Evolutionary conservation across 2,888 invertebrate genomes (phyloP), one percentile per base, ranked within the genome.

Genomic region (Lysandra coridon): DNA sequence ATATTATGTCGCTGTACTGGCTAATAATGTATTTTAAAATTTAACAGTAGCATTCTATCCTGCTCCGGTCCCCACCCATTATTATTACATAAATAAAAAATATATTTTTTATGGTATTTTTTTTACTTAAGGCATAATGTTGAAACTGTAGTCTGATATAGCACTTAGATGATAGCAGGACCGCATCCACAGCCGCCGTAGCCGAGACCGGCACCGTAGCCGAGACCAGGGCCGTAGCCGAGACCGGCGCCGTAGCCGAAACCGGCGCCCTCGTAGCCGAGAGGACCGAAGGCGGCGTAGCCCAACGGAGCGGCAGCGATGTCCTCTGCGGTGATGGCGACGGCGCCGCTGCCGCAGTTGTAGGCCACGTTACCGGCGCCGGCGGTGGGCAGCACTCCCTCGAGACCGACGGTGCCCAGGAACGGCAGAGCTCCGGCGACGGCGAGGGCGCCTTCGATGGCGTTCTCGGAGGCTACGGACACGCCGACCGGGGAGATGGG

Each of bases 371-470:
- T 80, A 57, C 84, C 86, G 5, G 83, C 82, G 0, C 87, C 87
- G n/a, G 79, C 79, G 23, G 84, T 83, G 17, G 86, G 84, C 44
- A 85, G 79, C 0, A 81, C 80, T 1, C 88, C 88, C 77, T 87
- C 87, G 4, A 88, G 80, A 60, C 85, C 85, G 0, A 88, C 87
- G 4, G 88, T 85, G 2, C 86, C 87, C 6, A 89, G 62, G 85
- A 85, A 83, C 1, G 89, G 89, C 30, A 89, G 79, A 75, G 74
- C 53, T 30, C 78, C 74, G 49, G 30, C 62, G 49, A 75, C 49
- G 60, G 73, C 60, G n/a, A 78, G n/a, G 40, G 77, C 49, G 76
- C 69, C 30, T 10, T 78, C 64, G 5, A 74, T 49, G 44, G 44
- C 78, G 30, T 78, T 78, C 44, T 78, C 78, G 23, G 78, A 78